phyloP scores from a whole-genome alignment of 2,113 vertebrate species.

The Boulengeromyrus knoepffleri region DNA sequence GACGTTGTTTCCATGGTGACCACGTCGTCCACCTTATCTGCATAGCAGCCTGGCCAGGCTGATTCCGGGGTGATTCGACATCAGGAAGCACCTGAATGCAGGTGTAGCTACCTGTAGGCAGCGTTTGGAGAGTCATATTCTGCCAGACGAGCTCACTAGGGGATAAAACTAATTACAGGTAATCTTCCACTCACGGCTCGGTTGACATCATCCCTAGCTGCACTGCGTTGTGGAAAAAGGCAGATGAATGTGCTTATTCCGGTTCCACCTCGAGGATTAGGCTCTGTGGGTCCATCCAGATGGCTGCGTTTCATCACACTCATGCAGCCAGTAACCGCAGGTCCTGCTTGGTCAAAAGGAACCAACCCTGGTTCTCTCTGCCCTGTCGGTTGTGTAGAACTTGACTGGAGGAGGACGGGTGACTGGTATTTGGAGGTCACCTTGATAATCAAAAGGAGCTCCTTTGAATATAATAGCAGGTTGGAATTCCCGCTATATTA shows the following conservation, averaged over 20 bases:
- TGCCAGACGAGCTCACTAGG: neutral
- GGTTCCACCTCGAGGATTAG: neutral
- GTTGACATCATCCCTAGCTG: neutral
- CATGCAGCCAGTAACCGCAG: neutral
- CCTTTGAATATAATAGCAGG: neutral
- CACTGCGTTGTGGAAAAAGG: neutral
- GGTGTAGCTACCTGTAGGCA: neutral
- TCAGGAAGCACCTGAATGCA: neutral
- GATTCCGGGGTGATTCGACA: neutral
- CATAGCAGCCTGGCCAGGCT: neutral
- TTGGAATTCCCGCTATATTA: neutral
- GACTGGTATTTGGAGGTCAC: neutral
- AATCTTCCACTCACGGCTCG: neutral
- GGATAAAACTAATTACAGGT: conserved; percentile 19
- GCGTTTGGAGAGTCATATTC: neutral
- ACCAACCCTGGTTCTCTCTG: neutral
- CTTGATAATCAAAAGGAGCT: neutral
- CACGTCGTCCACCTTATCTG: neutral
- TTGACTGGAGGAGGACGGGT: neutral
- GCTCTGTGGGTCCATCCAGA: neutral
- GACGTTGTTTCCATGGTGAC: neutral
- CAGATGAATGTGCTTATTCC: neutral
- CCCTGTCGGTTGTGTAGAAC: neutral
- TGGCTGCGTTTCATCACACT: neutral
- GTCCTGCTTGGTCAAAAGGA: neutral